Percentiles rank a stretch among this genome's conserved stretches.
These are phyloP conservation scores for Unio delphinus DNA, from an alignment of 2,888 invertebrate genomes.

Conservation along the genomic window DNA sequence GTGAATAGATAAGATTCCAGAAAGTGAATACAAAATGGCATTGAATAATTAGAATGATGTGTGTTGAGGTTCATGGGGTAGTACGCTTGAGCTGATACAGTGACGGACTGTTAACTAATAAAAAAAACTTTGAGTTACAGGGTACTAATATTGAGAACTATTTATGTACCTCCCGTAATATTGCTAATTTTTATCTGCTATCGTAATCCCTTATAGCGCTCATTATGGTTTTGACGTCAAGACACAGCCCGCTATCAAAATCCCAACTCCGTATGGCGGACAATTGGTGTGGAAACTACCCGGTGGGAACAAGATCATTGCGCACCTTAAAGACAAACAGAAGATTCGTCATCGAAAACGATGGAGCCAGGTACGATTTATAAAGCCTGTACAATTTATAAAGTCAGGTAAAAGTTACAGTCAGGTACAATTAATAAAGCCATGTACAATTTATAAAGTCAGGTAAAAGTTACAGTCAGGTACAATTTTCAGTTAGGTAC, in stretches of 20 bases:
- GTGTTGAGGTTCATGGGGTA: no score
- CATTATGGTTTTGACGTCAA: conserved; percentile 36
- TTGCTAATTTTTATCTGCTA: background rate
- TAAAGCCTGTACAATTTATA: no score
- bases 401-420: no score
- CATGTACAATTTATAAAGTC: no score
- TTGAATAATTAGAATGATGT: no score
- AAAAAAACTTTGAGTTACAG: background rate
- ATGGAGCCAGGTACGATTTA: conserved; percentile 84
- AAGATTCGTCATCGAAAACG: conserved; percentile 91
- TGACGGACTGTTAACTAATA: background rate
- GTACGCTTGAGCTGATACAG: background rate
- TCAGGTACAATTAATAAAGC: conserved; percentile 76
- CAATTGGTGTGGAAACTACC: conserved; percentile 87
- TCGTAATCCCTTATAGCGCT: conserved; percentile 27
- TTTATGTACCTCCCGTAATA: background rate
- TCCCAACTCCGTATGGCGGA: conserved; percentile 89
- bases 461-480: no score
- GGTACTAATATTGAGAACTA: background rate
- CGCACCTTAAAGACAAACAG: conserved; percentile 90
- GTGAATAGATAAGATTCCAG: no score
- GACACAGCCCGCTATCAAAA: conserved; percentile 73
- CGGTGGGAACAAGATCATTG: conserved; percentile 86
- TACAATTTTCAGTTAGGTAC: no score
- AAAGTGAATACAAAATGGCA: no score